phyloP scores from a whole-genome alignment of 2,797 vertebrate genomes.

The Onychomys arenicola region DNA sequence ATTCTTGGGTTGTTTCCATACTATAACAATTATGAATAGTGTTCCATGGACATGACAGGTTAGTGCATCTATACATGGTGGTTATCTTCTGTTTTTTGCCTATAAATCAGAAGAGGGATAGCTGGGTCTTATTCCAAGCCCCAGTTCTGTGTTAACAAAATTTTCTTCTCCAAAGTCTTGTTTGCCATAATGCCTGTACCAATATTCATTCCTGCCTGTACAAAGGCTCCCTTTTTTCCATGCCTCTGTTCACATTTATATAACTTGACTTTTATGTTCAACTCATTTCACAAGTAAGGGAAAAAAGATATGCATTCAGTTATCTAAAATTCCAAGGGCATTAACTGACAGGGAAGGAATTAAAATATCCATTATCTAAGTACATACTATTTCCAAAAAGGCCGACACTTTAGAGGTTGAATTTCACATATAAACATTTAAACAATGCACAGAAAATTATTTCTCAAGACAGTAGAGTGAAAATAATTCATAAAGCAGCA shows the following conservation, averaged over 20 bases:
- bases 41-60: too few species aligned
- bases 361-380: not conserved
- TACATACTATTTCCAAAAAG: not conserved
- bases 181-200: not conserved
- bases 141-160: not conserved
- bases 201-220: not conserved
- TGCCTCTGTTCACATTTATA: not conserved
- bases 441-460: not conserved
- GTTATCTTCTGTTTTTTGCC: not conserved
- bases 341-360: conserved; percentile 30
- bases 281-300: conserved; percentile 33
- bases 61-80: not conserved
- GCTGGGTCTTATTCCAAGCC: not conserved
- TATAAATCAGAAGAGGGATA: not conserved
- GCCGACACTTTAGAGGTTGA: not conserved
- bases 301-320: not conserved
- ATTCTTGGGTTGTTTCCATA: not conserved
- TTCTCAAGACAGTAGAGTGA: not conserved
- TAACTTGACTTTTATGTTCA: not conserved
- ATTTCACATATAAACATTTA: not conserved
- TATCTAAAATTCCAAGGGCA: not conserved
- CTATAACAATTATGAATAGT: not conserved
- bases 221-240: not conserved
- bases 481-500: not conserved
- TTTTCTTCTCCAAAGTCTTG: not conserved